Base-by-base conservation (phyloP, 2,888 invertebrate genomes). In the Stenotaenia linearis region DNA sequence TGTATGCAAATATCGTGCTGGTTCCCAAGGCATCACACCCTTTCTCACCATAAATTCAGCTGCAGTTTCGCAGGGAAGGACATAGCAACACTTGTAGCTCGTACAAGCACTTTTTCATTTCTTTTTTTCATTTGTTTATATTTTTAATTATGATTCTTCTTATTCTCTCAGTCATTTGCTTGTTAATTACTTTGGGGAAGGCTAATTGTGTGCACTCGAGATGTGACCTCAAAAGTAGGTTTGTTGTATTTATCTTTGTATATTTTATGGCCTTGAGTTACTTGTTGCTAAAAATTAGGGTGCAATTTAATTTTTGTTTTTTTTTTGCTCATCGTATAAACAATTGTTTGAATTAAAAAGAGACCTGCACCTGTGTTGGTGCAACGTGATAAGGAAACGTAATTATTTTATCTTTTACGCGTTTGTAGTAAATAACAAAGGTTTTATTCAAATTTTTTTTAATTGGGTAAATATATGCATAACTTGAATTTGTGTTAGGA, bases 191-290 rank as follows among this genome's bases (percentile, higher is more conserved):
- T 21, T n/a, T 18, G 21, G 56, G 9, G 56, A 56, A 56, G 56
- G 56, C 56, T 56, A 56, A 56, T 56, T 56, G 56, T 56, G 56
- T 56, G 56, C 56, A 56, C 56, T 56, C 18, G 18, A 56, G 56
- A 18, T 56, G 56, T 56, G 56, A 56, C 56, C 56, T 56, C 56
- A 56, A 56, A 56, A 56, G 56, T 56, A 56, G 56, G 56, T 56
- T 18, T 21, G 18, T 18, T 10, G 21, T 56, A 56, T 56, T 56
- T 56, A 56, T 56, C 56, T 56, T 56, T 56, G n/a, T n/a, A n/a
- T 56, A 18, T 56, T 3, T 18, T 56, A n/a, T 56, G 56, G 15
- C 56, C 56, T 56, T 56, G 56, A 56, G 56, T 56, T 56, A 56
- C 23, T 56, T 23, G 56, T 56, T 4, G 18, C 21, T 56, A 56